Evolutionary conservation across 2,797 vertebrate genomes (phyloP), one percentile per base, ranked within the genome.

Genomic region (Otolemur crassicaudatus): DNA sequence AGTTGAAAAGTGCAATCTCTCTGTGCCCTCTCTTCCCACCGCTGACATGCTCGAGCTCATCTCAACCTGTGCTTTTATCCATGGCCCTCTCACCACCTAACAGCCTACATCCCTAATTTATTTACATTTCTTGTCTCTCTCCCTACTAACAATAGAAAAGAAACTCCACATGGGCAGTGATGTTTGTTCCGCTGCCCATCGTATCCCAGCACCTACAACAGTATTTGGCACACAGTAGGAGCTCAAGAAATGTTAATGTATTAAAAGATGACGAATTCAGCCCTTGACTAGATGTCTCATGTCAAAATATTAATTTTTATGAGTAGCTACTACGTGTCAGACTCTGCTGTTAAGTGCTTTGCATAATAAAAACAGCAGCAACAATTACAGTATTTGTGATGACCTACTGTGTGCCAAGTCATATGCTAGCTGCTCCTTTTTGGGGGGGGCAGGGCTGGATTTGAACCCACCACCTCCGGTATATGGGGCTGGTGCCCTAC

Each of bases 11-110:
- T 3, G 40, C 34, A 7, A 20, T 34, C 53, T 46, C 31, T 37
- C 23, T 31, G 20, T 19, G 13, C 46, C 75, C 37, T 0, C 53
- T 5, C 20, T 12, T 4, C 25, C 81, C n/a, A 0, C 37, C 27
- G 0, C 0, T 1, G 1, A 29, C 20, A 1, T 0, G 14, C 12
- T 23, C 1, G 5, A 2, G 3, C 20, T 25, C 29, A 49, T 23
- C 20, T 34, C 3, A 11, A 4, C 25, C 58, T 77, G 37, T 25
- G 14, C 34, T 34, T 63, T 29, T 25, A 2, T n/a, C 60, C 34
- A 2, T 1, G 0, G 14, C 43, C 22, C 43, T 20, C 73, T 8
- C 40, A 6, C 31, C 20, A 10, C 3, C 49, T 7, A 16, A 27
- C 49, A 40, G 7, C 31, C 25, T 29, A 0, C 2, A 3, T 13